Conservation (phyloP, 2,113 vertebrate genomes). For the Panthera uncia region DNA sequence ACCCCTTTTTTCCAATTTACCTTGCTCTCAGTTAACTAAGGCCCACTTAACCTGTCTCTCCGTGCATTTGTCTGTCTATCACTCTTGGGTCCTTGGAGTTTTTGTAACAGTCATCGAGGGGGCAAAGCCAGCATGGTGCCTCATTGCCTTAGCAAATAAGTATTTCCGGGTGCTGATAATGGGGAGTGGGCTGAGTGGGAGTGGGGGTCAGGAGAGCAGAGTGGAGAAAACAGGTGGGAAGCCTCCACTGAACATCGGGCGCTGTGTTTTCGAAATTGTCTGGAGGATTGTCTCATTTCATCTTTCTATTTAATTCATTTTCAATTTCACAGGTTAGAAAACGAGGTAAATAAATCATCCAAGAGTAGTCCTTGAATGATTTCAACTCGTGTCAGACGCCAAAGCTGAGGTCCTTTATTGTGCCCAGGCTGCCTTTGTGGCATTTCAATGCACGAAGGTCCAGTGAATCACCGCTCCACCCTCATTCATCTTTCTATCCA, state of each 20-base stretch:
- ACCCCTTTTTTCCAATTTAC: not conserved
- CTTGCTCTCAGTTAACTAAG: not conserved
- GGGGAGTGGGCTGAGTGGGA: rapidly evolving
- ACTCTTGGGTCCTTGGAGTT: not conserved
- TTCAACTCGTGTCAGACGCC: not conserved
- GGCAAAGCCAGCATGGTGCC: not conserved
- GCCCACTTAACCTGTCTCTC: not conserved
- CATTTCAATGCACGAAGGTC: not conserved
- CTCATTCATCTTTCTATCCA: no score
- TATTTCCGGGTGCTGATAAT: rapidly evolving
- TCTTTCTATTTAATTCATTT: not conserved
- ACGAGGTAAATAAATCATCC: not conserved
- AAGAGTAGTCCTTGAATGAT: not conserved
- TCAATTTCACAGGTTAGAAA: not conserved
- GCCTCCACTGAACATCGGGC: not conserved
- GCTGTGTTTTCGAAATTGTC: not conserved
- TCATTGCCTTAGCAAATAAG: not conserved
- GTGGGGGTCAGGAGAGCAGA: no score
- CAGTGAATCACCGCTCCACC: not conserved
- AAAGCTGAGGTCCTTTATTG: not conserved
- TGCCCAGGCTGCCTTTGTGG: not conserved
- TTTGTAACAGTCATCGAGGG: not conserved
- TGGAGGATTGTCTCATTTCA: not conserved
- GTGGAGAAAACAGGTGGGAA: not conserved
- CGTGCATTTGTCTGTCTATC: not conserved